Conservation (phyloP, 92 coral and sea anemone genomes). For the Actinernus sp. region DNA sequence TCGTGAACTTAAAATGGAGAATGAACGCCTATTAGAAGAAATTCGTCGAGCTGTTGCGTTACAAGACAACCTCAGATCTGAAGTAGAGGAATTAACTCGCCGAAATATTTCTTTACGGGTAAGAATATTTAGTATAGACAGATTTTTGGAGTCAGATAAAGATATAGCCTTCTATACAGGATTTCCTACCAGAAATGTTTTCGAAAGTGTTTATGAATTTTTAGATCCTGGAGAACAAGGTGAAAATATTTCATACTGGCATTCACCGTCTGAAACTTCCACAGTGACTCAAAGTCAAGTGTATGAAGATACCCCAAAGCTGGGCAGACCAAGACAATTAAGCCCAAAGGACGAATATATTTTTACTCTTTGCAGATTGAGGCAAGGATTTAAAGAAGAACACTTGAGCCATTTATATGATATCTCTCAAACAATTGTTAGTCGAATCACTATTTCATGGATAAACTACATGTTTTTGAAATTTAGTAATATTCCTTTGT, state of each 20-base stretch:
- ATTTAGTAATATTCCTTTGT: constrained; percentile 31
- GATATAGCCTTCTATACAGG: constrained; percentile 63
- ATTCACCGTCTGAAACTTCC: constrained; percentile 38
- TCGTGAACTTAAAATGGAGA: constrained; percentile 17
- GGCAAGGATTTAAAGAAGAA: background rate
- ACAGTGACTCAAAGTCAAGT: background rate
- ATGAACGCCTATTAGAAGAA: constrained; percentile 32
- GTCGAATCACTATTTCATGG: constrained; percentile 53
- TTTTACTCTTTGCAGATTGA: background rate
- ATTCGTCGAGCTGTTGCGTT: constrained; percentile 6
- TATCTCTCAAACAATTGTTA: background rate
- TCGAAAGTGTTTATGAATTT: constrained; percentile 49
- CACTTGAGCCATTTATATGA: background rate
- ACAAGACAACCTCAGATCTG: background rate
- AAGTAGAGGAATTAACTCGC: constrained; percentile 13
- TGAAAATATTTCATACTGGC: constrained; percentile 61
- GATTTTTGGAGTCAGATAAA: constrained; percentile 36
- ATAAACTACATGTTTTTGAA: constrained; percentile 60
- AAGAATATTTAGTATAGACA: constrained; percentile 25
- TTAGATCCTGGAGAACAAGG: constrained; percentile 69
- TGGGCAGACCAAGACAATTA: background rate
- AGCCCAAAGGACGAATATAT: background rate
- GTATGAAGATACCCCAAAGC: background rate
- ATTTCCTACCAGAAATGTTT: constrained; percentile 49
- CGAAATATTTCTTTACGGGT: constrained; percentile 10